phyloP scores from a whole-genome alignment of 2,888 invertebrate genomes.

The Pristionchus arcanus region DNA sequence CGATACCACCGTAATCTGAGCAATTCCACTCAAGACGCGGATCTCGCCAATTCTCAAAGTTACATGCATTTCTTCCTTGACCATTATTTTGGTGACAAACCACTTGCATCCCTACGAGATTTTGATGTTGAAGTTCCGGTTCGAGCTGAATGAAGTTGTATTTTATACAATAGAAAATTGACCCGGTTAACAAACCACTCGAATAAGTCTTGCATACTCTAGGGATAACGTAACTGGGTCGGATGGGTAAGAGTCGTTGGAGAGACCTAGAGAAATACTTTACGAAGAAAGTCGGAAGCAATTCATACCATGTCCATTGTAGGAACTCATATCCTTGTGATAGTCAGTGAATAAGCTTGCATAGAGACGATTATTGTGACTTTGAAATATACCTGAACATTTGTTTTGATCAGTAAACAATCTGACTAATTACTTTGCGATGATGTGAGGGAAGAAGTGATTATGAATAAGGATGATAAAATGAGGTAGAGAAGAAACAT shows the following conservation, averaged over 20 bases:
- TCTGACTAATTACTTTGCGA: background rate
- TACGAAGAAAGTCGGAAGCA: background rate
- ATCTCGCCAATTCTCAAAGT: constrained; percentile 42
- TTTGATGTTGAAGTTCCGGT: constrained; percentile 50
- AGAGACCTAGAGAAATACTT: background rate
- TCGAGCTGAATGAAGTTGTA: constrained; percentile 6
- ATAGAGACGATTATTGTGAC: constrained; percentile 6
- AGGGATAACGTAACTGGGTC: background rate
- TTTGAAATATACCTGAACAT: constrained; percentile 36
- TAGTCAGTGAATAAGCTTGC: background rate
- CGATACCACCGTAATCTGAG: constrained; percentile 36
- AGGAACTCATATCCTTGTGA: constrained; percentile 11
- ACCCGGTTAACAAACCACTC: background rate
- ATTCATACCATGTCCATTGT: constrained; percentile 17
- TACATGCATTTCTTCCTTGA: background rate
- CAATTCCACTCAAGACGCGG: constrained; percentile 51
- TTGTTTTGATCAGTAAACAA: background rate
- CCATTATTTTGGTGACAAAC: background rate
- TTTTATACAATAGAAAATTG: background rate
- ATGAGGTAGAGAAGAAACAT: background rate
- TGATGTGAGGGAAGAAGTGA: background rate
- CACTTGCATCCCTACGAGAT: constrained; percentile 12
- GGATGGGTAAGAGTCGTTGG: background rate
- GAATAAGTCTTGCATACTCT: constrained; percentile 44
- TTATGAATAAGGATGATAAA: background rate